phyloP scores from a whole-genome alignment of 2,797 vertebrate genomes.

The Danio kyathit region DNA sequence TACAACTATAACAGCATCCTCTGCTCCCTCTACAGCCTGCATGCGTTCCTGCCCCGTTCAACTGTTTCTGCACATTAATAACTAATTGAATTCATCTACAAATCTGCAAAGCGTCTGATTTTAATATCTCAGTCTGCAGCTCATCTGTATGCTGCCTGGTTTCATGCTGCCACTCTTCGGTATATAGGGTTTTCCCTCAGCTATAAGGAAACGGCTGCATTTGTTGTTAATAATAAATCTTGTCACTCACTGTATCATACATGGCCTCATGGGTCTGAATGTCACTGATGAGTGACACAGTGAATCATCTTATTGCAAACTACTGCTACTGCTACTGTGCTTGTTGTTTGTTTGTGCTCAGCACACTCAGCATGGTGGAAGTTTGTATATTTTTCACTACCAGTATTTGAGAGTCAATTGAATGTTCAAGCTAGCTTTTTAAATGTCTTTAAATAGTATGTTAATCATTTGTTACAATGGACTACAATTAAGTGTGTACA shows the following conservation, averaged over 20 bases:
- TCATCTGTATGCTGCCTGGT: constrained; percentile 46
- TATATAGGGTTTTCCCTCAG: constrained; percentile 26
- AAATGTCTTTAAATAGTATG: not conserved
- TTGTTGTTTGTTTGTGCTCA: not conserved
- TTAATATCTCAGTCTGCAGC: constrained; percentile 35
- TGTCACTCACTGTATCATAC: constrained; percentile 57
- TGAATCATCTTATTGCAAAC: constrained; percentile 35
- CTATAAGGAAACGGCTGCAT: constrained; percentile 42
- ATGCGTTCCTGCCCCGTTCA: not conserved
- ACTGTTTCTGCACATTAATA: constrained; percentile 32
- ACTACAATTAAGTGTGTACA: no score
- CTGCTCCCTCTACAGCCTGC: not conserved
- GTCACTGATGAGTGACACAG: constrained; percentile 46
- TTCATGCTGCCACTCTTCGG: constrained; percentile 8
- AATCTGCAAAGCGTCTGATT: constrained; percentile 41
- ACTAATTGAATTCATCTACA: constrained; percentile 8
- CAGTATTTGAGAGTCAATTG: not conserved
- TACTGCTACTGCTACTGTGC: not conserved
- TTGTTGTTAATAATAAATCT: constrained; percentile 49
- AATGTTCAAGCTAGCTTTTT: not conserved
- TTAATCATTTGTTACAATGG: no score
- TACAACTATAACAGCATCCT: not conserved
- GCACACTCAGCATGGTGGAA: not conserved
- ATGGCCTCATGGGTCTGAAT: constrained; percentile 46
- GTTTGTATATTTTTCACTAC: no score